A percentile compares a stretch with the other conserved stretches of the same genome.
phyloP scores from a whole-genome alignment of 2,113 vertebrate genomes.

The Platysteira castanea region DNA sequence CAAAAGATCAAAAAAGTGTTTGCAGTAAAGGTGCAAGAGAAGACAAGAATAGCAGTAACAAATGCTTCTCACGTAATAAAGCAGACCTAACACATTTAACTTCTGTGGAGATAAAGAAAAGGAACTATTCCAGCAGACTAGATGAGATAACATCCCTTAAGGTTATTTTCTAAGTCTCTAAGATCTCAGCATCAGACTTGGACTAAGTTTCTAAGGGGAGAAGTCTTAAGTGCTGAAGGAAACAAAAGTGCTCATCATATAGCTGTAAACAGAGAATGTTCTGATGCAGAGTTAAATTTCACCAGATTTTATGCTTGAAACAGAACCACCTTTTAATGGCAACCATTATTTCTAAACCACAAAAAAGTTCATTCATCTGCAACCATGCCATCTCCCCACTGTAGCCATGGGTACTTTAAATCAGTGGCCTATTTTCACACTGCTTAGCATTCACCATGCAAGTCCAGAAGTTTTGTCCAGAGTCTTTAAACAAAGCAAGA shows the following conservation, averaged over 20 bases:
- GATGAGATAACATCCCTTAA: neutral
- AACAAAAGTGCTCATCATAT: neutral
- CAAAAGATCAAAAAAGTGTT: neutral
- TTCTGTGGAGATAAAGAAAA: neutral
- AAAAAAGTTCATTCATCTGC: neutral
- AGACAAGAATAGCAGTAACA: neutral
- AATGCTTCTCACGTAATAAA: neutral
- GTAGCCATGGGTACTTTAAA: conserved; percentile 44
- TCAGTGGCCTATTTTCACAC: conserved; percentile 54
- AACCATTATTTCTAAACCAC: neutral
- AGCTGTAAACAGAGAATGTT: neutral
- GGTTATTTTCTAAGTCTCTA: neutral
- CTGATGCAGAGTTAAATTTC: neutral
- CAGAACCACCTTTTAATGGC: neutral
- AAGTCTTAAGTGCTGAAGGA: neutral
- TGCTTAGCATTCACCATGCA: conserved; percentile 30
- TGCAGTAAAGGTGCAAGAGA: neutral
- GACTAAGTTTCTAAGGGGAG: neutral
- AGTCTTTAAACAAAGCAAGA: conserved; percentile 48
- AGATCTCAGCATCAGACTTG: neutral
- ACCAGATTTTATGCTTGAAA: neutral
- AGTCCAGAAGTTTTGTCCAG: conserved; percentile 44
- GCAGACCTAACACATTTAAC: neutral
- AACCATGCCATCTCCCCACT: neutral
- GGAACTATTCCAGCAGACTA: neutral